Base-by-base conservation (phyloP, 2,888 invertebrate genomes). In the Yponomeuta sedellus region DNA sequence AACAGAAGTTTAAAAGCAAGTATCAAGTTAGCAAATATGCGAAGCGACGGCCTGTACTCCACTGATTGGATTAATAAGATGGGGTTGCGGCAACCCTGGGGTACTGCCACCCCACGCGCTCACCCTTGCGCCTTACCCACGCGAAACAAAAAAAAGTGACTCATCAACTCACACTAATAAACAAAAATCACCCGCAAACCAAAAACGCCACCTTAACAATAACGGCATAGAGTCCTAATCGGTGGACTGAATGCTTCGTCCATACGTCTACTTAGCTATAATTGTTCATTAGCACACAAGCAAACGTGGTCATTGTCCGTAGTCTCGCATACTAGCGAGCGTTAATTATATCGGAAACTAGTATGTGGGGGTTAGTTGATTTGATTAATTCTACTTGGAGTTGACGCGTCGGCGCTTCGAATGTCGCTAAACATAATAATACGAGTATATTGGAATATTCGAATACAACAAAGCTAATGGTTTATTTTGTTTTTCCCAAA, bases 81-180 rank as follows among this genome's bases (percentile, higher is more conserved):
- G 90, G 91, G 91, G 91, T 91, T 91, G 88, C 79, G 78, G 77
- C 77, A 77, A 82, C 87, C 84, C 88, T 88, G 88, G 90, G 89
- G 87, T 85, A 80, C 74, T 72, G 76, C 85, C 88, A 86, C 86
- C 85, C 85, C 84, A 84, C 88, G 81, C 82, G 75, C 73, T 79
- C 85, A 80, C 88, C 89, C 44, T 52, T 6, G 44, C 44, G 16
- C 44, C 44, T 12, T 52, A 52, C 44, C 88, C 91, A 90, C 91
- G 89, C 91, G 85, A 90, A 91, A 92, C 91, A 92, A 91, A 91
- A 91, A 83, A 91, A 92, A 91, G 91, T 92, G 92, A 92, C 91
- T 92, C 92, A 92, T 92, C 92, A 91, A 91, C 89, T 75, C 88
- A 89, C 88, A 89, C 89, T 72, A 81, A 82, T 82, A 80, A 81